Evolutionary conservation across 2,113 vertebrate species (phyloP).

Genomic region (Cephalopterus ornatus): DNA sequence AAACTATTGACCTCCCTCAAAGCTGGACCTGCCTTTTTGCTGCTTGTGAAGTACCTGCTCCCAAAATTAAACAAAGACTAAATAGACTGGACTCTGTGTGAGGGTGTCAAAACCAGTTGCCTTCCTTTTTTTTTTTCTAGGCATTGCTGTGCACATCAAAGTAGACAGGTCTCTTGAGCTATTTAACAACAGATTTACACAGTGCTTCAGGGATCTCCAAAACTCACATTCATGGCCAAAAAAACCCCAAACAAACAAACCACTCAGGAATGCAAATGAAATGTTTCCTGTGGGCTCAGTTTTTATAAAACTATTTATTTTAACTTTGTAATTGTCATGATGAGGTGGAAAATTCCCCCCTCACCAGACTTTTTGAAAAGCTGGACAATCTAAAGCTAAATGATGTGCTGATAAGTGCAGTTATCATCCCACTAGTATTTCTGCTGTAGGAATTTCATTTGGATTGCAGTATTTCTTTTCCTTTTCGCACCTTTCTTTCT

Average conservation of each 20-base stretch:
- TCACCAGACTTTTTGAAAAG: background rate
- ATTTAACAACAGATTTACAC: background rate
- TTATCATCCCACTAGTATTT: background rate
- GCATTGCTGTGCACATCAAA: background rate
- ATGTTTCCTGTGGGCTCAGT: background rate
- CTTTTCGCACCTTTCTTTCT: background rate
- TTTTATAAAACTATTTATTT: background rate
- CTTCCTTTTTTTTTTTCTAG: background rate
- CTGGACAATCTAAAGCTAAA: background rate
- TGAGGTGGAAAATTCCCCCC: background rate
- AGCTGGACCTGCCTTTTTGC: background rate
- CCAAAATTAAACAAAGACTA: background rate
- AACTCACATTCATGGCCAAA: background rate
- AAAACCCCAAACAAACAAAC: background rate
- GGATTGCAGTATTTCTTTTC: background rate
- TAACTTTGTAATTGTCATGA: background rate
- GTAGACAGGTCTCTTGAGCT: background rate
- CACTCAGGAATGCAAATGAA: background rate
- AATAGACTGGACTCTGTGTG: background rate
- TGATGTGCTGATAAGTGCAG: background rate
- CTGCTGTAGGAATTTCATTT: background rate
- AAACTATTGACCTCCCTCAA: constrained; percentile 10
- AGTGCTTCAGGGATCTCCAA: background rate
- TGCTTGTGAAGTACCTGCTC: background rate
- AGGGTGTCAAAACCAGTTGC: background rate